Evolutionary conservation across 2,113 vertebrate species (phyloP).

Genomic region (Apteryx owenii): DNA sequence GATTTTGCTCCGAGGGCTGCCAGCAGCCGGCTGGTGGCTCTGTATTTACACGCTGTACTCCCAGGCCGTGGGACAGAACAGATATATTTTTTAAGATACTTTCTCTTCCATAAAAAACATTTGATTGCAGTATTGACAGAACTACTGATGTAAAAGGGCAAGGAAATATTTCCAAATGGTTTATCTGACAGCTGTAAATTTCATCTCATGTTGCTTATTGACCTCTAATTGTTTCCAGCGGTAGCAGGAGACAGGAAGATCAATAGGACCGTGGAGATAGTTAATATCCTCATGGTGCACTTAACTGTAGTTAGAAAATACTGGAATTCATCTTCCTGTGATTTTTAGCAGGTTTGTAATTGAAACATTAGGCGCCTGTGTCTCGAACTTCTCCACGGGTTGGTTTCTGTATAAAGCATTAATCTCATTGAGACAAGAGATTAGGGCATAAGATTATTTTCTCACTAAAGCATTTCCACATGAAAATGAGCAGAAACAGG

Average conservation of each 20-base stretch:
- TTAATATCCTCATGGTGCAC: conserved; percentile 44
- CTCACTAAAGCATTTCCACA: background rate
- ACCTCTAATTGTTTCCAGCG: conserved; percentile 77
- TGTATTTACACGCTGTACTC: background rate
- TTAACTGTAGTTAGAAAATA: conserved; percentile 1
- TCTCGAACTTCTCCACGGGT: accelerated
- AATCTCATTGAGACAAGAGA: background rate
- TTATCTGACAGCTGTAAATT: conserved; percentile 73
- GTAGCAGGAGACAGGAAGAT: conserved; percentile 59
- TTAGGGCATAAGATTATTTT: background rate
- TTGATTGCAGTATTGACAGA: conserved; percentile 1
- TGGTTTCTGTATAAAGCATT: background rate
- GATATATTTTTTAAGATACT: background rate
- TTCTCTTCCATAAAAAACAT: background rate
- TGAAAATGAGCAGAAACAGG: background rate
- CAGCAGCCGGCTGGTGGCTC: background rate
- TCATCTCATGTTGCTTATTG: conserved; percentile 62
- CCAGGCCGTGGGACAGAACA: accelerated
- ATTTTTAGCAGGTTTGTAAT: background rate
- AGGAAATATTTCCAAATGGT: conserved; percentile 63
- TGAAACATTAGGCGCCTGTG: accelerated
- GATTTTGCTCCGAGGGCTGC: background rate
- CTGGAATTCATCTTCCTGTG: conserved; percentile 29
- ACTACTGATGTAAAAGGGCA: conserved; percentile 40
- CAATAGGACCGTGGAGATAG: conserved; percentile 61